Conservation (phyloP, 1,140 invertebrate species). For the Elymnias hypermnestra region DNA sequence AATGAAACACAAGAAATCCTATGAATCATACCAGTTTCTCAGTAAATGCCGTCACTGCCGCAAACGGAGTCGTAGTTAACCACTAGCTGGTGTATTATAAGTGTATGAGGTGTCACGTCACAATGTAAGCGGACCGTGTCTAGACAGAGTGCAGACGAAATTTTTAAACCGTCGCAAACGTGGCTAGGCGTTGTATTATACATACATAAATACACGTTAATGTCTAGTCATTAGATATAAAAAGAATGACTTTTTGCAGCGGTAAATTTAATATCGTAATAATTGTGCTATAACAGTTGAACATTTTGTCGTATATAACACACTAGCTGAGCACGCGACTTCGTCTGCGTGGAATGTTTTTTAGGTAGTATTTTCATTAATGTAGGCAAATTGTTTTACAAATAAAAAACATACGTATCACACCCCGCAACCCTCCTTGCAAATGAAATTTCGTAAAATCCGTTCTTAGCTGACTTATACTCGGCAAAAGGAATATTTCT, state of each 20-base stretch:
- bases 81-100: background rate
- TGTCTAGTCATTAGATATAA: conserved; percentile 4
- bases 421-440: no score
- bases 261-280: background rate
- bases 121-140: conserved; percentile 49
- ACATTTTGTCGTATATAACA: background rate
- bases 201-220: conserved; percentile 18
- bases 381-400: no score
- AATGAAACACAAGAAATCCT: no score
- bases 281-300: background rate
- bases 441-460: no score
- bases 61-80: background rate
- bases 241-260: conserved; percentile 1
- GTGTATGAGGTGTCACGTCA: conserved; percentile 2
- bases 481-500: no score
- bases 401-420: no score
- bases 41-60: background rate
- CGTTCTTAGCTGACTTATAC: no score
- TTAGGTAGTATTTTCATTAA: no score
- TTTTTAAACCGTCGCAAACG: conserved; percentile 50
- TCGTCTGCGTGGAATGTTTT: no score
- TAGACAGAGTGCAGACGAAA: conserved; percentile 66
- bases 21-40: no score
- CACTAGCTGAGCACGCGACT: no score
- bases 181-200: conserved; percentile 26